A percentile compares a stretch with the other conserved stretches of the same genome.
Evolutionary conservation across 2,888 invertebrate species (phyloP).

Genomic region (Cataglyphis livida): DNA sequence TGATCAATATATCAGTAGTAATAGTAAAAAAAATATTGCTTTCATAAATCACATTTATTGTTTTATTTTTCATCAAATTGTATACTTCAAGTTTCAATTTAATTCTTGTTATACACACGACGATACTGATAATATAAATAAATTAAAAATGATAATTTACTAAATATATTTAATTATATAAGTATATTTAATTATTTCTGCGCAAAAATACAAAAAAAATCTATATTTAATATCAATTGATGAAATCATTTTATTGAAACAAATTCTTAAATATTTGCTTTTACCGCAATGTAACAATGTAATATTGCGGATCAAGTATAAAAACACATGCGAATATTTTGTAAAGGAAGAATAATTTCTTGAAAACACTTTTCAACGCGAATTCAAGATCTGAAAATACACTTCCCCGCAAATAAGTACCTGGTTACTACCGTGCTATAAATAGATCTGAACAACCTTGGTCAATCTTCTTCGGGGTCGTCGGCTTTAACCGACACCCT

Average conservation of each 20-base stretch:
- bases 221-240: background rate
- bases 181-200: background rate
- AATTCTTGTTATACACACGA: background rate
- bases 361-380: background rate
- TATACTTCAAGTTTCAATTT: background rate
- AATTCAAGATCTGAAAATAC: slow-evolving; percentile 64
- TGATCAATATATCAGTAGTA: background rate
- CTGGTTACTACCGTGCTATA: slow-evolving; percentile 71
- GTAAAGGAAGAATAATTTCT: background rate
- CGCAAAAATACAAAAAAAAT: background rate
- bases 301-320: background rate
- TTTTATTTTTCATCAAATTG: background rate
- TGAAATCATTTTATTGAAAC: background rate
- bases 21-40: background rate
- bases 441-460: slow-evolving; percentile 74
- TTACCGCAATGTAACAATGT: background rate
- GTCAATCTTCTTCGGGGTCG: slow-evolving; percentile 74
- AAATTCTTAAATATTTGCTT: background rate
- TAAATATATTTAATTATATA: background rate
- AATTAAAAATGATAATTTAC: background rate
- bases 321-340: background rate
- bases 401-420: slow-evolving; percentile 68
- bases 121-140: background rate
- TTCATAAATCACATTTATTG: background rate
- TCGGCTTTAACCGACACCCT: slow-evolving; percentile 68